Conservation (phyloP, 2,888 invertebrate genomes). For the Galerucella pusilla region DNA sequence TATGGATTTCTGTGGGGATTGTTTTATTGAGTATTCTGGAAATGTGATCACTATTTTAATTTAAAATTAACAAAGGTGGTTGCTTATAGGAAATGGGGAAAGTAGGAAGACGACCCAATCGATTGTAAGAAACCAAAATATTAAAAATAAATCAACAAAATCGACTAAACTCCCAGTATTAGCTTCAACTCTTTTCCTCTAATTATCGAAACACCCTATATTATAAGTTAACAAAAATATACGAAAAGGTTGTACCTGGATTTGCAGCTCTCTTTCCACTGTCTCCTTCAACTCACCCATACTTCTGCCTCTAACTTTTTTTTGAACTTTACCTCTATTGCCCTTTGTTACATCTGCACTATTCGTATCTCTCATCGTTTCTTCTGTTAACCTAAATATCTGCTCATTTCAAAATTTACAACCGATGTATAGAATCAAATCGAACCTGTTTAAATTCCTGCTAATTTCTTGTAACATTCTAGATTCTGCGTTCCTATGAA, state of each 20-base stretch:
- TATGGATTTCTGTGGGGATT: no score
- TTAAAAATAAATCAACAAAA: no score
- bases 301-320: conserved; percentile 23
- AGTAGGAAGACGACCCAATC: no score
- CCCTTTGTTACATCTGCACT: background rate
- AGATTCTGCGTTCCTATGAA: conserved; percentile 72
- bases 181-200: no score
- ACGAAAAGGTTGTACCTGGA: conserved; percentile 23
- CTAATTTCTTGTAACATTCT: conserved; percentile 83
- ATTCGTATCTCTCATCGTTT: background rate
- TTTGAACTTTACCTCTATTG: conserved; percentile 3
- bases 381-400: conserved; percentile 24
- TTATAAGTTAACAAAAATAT: no score
- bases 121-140: no score
- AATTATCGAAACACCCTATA: no score
- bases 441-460: conserved; percentile 65
- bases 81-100: no score
- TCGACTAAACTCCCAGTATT: no score
- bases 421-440: background rate
- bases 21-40: no score
- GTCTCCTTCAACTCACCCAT: conserved; percentile 28
- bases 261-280: conserved; percentile 18
- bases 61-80: no score
- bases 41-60: no score
- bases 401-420: background rate